Evolutionary conservation across 2,888 invertebrate species (phyloP), one percentile per base, ranked within the genome.

Genomic region (Mallateleia sp.): DNA sequence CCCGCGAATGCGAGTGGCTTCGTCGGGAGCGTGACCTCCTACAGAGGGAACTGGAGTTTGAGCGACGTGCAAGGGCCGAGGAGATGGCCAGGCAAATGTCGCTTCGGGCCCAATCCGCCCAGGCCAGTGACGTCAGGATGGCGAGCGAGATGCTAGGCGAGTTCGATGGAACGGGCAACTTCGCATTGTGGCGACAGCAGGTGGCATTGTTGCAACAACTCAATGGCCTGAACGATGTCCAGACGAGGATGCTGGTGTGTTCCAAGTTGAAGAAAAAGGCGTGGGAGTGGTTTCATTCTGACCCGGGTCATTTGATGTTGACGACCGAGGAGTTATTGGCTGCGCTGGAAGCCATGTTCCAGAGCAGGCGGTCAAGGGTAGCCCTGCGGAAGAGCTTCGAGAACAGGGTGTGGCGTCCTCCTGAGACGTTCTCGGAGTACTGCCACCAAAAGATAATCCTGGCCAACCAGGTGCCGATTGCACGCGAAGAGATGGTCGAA

Each of bases 381-480:
- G 22, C 25, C 14, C 56, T 56, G 2, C 22, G 71, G 3, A 75
- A 52, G 15, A 24, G 60, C 5, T 88, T 86, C 38, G 88, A 88
- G 42, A 34, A 25, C 1, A 60, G 81, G 15, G 38, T 14, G 15
- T 84, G 83, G 84, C 22, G 66, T 22, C 0, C 11, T 11, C 20
- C 42, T 11, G 86, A 88, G 67, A n/a, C 47, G 11, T 88, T 88
- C 32, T 52, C 25, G 18, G 64, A 83, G n/a, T 88, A 86, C 45
- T 75, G 38, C 22, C 84, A 77, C 45, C 78, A 88, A 9, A 86
- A 86, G 67, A 24, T 74, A 1, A 88, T 86, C 22, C 67, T 86
- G 20, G 84, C 38, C 1, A 88, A 88, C 62, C 15, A 25, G 14
- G 88, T 81, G 14, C 75, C 77, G 9, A 77, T 88, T 2, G 77